A percentile compares a stretch with the other conserved stretches of the same genome.
Conservation (phyloP, 2,113 vertebrate species). For the Macaca mulatta region DNA sequence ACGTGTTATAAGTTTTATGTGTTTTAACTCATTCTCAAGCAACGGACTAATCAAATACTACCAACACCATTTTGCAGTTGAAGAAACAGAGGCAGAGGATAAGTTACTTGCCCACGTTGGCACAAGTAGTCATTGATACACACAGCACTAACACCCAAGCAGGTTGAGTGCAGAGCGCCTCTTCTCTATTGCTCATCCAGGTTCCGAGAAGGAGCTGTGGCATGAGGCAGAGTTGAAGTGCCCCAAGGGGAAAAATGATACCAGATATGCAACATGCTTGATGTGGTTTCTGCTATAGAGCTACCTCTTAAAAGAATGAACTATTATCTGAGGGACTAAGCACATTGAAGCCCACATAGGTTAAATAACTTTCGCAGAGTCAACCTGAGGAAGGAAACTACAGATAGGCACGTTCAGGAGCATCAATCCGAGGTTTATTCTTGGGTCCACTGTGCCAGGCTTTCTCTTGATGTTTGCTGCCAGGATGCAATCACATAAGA, state of each 20-base stretch:
- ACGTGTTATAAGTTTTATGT: accelerated
- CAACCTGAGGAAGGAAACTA: no score
- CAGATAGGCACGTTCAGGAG: no score
- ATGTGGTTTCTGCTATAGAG: accelerated
- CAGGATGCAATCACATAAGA: neutral
- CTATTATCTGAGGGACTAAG: neutral
- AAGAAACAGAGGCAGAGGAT: neutral
- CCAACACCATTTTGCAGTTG: neutral
- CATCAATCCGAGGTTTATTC: accelerated
- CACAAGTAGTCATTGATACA: neutral
- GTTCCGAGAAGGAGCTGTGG: neutral
- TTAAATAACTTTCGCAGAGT: neutral
- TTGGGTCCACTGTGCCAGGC: accelerated
- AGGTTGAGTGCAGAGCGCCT: accelerated
- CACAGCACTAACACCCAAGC: accelerated
- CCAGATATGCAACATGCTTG: accelerated
- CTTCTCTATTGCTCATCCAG: no score
- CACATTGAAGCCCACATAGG: accelerated
- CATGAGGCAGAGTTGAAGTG: accelerated
- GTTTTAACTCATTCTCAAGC: neutral
- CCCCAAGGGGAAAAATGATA: accelerated
- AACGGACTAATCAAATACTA: neutral
- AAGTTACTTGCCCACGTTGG: neutral
- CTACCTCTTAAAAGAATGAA: neutral
- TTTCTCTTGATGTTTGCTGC: neutral